Percentiles rank a stretch among this genome's conserved stretches.
Evolutionary conservation across 2,888 invertebrate species (phyloP).

Genomic region (Heteropelma amictum): DNA sequence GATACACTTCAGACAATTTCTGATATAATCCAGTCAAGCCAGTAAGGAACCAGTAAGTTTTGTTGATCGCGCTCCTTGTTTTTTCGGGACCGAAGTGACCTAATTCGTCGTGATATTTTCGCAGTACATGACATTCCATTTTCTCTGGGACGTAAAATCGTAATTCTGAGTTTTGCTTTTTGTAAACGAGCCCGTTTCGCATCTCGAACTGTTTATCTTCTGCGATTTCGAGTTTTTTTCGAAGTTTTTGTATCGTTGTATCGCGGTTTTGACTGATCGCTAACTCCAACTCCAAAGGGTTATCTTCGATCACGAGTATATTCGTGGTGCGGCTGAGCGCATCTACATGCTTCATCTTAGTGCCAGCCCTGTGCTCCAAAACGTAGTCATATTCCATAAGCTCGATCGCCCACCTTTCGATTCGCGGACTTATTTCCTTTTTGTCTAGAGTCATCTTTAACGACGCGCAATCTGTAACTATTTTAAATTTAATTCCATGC

Average conservation of each 20-base stretch:
- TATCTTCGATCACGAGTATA: background rate
- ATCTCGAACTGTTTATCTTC: slow-evolving; percentile 54
- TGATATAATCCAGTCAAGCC: slow-evolving; percentile 33
- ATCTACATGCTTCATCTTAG: slow-evolving; percentile 5
- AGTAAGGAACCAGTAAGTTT: slow-evolving; percentile 49
- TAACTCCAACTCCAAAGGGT: slow-evolving; percentile 58
- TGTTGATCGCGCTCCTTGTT: slow-evolving; percentile 29
- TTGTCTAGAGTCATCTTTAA: slow-evolving; percentile 63
- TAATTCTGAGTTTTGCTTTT: slow-evolving; percentile 36
- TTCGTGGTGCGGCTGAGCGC: background rate
- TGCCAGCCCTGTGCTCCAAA: slow-evolving; percentile 51
- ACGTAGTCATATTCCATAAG: slow-evolving; percentile 61
- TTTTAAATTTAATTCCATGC: slow-evolving; percentile 60
- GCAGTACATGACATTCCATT: slow-evolving; percentile 48
- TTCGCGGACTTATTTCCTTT: slow-evolving; percentile 66
- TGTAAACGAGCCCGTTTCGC: slow-evolving; percentile 56
- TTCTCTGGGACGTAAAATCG: slow-evolving; percentile 54
- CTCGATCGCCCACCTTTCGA: slow-evolving; percentile 63
- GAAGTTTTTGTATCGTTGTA: slow-evolving; percentile 55
- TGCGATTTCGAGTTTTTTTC: slow-evolving; percentile 17
- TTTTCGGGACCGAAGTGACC: slow-evolving; percentile 59
- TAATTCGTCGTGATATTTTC: slow-evolving; percentile 57
- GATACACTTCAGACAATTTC: slow-evolving; percentile 57
- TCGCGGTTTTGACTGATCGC: slow-evolving; percentile 62
- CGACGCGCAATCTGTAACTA: slow-evolving; percentile 66